Base-by-base conservation (phyloP, 30 jellyfish, hydroid and myxozoan species). In the Clytia hemisphaerica region DNA sequence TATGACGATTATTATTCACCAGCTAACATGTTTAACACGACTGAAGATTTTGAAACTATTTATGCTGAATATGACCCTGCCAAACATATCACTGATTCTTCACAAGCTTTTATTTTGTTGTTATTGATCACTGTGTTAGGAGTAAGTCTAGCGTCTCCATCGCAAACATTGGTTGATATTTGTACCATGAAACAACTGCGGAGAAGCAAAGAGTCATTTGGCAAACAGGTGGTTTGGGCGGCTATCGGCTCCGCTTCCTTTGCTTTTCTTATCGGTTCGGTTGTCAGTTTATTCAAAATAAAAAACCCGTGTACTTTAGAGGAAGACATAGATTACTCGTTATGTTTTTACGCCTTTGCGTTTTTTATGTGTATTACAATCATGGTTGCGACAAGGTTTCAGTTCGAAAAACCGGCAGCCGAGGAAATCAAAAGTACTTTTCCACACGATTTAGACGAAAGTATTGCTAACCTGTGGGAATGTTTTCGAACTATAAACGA, bases 151-250 rank as follows among this genome's bases (percentile, higher is more conserved):
- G 87, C 96, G 14, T 90, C 93, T 16, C 96, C 96, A 18, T 77
- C 93, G 73, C 92, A 77, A 59, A 71, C 70, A 4, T 60, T 86
- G 71, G 93, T 81, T 0, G 96, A 86, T 65, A 65, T 78, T 42
- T 86, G 66, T 81, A 86, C 96, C 48, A 59, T 86, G 37, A 90
- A 79, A 82, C 61, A 83, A 59, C 74, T 86, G 71, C 61, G 69
- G 51, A 32, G 67, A 24, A 79, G 73, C 29, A 79, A 91, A 1
- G 83, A 72, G 37, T 75, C 79, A 4, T 78, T 71, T 60, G 96
- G 93, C 3, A 81, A 75, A 49, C 96, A 86, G 61, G 93, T 82
- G 15, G 71, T 86, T 19, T 86, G 96, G 96, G 96, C 94, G 1
- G 87, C 94, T 5, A 73, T 86, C 31, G 96, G 96, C 16, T 77